Conservation (phyloP, 2,888 invertebrate species). For the Erebia ligea region DNA sequence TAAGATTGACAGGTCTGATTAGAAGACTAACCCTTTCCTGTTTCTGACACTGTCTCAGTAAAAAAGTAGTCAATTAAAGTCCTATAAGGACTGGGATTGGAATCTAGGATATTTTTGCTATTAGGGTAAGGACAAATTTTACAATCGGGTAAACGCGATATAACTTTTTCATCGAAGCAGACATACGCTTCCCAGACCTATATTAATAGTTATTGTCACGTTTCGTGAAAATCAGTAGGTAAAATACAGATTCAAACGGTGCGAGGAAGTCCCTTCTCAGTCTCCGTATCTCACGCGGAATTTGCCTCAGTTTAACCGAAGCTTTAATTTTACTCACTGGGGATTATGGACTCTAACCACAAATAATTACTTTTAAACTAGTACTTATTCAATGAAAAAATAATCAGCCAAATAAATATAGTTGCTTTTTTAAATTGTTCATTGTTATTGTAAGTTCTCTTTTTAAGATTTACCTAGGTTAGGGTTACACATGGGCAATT, state of each 20-base stretch:
- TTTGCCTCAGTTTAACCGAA: neutral
- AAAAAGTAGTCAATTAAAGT: neutral
- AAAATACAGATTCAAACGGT: neutral
- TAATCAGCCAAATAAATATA: neutral
- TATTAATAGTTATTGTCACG: too few relatives aligned
- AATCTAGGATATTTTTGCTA: neutral
- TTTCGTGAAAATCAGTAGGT: too few relatives aligned
- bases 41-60: constrained; percentile 32
- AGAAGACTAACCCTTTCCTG: constrained; percentile 60
- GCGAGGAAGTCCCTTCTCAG: neutral
- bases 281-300: neutral
- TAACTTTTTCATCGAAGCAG: too few relatives aligned
- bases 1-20: constrained; percentile 80
- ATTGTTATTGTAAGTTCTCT: constrained; percentile 58
- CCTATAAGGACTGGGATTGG: neutral
- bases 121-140: too few relatives aligned
- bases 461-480: constrained; percentile 44
- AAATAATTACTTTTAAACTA: neutral
- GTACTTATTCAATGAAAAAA: neutral
- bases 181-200: too few relatives aligned
- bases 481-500: neutral
- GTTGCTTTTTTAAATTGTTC: constrained; percentile 47
- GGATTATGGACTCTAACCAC: neutral
- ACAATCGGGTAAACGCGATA: too few relatives aligned
- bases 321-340: neutral